Base-by-base conservation (phyloP, 2,888 invertebrate species). In the Sylvicola fuscatus region DNA sequence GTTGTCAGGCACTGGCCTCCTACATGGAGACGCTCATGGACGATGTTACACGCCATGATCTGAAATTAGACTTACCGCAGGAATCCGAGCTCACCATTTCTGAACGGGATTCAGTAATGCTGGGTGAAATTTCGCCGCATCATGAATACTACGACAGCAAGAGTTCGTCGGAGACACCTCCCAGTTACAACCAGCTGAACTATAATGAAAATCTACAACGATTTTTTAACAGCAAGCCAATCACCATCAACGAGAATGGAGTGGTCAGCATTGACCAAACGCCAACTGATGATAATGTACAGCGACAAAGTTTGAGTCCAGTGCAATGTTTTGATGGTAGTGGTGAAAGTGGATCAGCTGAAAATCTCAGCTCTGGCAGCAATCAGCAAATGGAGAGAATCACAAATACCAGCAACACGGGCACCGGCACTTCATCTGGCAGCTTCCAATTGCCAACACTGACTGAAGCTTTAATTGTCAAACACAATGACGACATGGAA, bases 401-500 rank as follows among this genome's bases (percentile, higher is more conserved):
- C 11, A 61, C 61, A 3, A 58, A 60, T 30, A 64, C 61, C 1
- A 65, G 63, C 38, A 58, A 60, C 32, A 49, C 55, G 2, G 60
- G 55, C 7, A 58, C 58, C 2, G 61, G 61, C 14, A 53, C 51
- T 14, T 51, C 47, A 45, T 55, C 56, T 11, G 48, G 49, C 15
- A 53, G 51, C 26, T 61, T 63, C 21, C 66, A 65, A 32, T 55
- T 62, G 5, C 61, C 63, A 0, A 64, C 64, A 13, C 53, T 76
- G 8, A 76, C 75, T 1, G 69, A 72, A 49, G 65, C 64, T 1
- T 45, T 74, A 31, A 51, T 76, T 4, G 64, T 58, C 45, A 79
- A 79, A 47, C 86, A 86, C 52, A 84, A 83, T 45, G 66, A 70
- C 41, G 73, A 78, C 39, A 86, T 86, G 84, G 82, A 83, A 50